Evolutionary conservation across 2,888 invertebrate species (phyloP), one percentile per base, ranked within the genome.

Genomic region (Tuberolachnus salignus): DNA sequence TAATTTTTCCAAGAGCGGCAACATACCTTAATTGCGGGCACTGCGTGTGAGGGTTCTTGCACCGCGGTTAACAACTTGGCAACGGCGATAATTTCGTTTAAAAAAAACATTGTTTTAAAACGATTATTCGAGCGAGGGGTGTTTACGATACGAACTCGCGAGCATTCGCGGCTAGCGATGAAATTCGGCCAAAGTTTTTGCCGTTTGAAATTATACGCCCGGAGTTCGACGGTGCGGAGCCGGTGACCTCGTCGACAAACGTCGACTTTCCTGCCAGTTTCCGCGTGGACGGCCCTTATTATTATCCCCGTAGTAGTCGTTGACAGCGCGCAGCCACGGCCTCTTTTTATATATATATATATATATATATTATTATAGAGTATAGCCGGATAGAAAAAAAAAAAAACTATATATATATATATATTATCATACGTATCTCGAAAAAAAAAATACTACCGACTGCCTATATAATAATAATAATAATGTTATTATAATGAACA

Each of bases 361-460:
- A 6, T 34, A 34, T n/a, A n/a, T n/a, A n/a, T n/a, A n/a, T n/a
- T n/a, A n/a, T n/a, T n/a, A n/a, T n/a, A n/a, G n/a, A n/a, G n/a
- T n/a, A n/a, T n/a, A 51, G 72, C 49, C 73, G 53, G 73, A 53
- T 42, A 51, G 42, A 64, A 63, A 63, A 73, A 73, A 73, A n/a
- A n/a, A n/a, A n/a, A n/a, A n/a, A n/a, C n/a, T n/a, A n/a, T n/a
- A n/a, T n/a, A 73, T 73, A 73, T 73, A 19, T 53, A 8, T 63
- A 53, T n/a, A 21, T 63, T 44, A 53, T 73, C 42, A 63, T 63
- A 63, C 51, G 16, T 63, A 73, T n/a, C 21, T 8, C 51, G 46
- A 59, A 53, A 63, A 71, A 63, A 73, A 61, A 63, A 11, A n/a
- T n/a, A n/a, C 21, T 51, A 51, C 63, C 34, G 3, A 34, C 34